Evolutionary conservation across 1,140 invertebrate species (phyloP), one percentile per base, ranked within the genome.

Genomic region (Lanistes nyassanus): DNA sequence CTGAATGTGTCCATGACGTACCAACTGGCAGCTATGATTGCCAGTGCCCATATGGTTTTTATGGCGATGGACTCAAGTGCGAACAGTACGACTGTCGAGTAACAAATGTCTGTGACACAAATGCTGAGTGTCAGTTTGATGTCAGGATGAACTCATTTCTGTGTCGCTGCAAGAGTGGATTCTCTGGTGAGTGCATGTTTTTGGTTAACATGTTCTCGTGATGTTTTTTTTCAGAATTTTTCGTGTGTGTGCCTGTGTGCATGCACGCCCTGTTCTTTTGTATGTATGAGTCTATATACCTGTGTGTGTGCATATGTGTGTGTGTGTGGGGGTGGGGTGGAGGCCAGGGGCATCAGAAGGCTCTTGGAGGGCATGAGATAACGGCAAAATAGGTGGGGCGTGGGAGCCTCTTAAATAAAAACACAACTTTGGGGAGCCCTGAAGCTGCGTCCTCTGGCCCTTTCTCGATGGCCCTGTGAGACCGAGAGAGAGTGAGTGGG

Each of bases 141-240:
- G 90, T 90, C 0, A 89, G 85, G 34, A 89, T 87, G 19, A 86
- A 91, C 82, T 89, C 92, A 11, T 94, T 95, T 81, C 88, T 92
- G 42, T 97, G 96, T 84, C 91, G 92, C 26, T 98, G 96, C 83
- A 93, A 92, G 47, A 89, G 91, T 68, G 95, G 95, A 29, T 97
- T 92, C 86, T 60, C 66, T 72, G 85, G 85, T 85, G 75, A 39
- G 71, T 62, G 34, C 19, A 6, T 26, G 29, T 34, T 19, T 64
- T 16, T 65, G 29, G n/a, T 29, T 5, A 34, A 65, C 29, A 66
- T 66, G 34, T 66, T 3, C 34, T 31, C 34, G 9, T 66, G 34
- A 66, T 66, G 34, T 23, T 29, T 13, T 66, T 23, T 66, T 2
- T 69, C 6, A 47, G 13, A 19, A 51, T 51, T 2, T 69, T 5